A percentile compares a stretch with the other conserved stretches of the same genome.
phyloP scores from a whole-genome alignment of 2,797 vertebrate genomes.

The Acanthurus leucopareius region DNA sequence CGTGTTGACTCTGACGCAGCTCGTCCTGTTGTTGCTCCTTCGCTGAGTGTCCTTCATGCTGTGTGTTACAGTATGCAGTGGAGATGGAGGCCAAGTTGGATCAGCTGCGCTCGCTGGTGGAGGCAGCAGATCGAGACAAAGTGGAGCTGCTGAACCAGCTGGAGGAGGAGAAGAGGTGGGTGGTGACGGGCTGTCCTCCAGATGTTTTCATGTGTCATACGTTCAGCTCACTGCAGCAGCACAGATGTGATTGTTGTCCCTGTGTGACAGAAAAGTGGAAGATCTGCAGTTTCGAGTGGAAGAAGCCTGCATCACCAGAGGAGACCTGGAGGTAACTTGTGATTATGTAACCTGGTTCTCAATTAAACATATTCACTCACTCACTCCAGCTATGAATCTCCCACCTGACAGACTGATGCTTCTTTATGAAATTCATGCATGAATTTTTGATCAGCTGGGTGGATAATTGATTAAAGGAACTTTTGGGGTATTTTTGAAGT shows the following conservation, averaged over 20 bases:
- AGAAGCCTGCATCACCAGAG: constrained; percentile 98
- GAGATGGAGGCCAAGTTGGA: constrained; percentile 98
- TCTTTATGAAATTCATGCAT: neutral
- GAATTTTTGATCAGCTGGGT: constrained; percentile 28
- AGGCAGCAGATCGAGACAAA: constrained; percentile 96
- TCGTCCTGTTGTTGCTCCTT: neutral
- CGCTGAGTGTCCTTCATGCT: neutral
- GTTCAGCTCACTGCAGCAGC: no score
- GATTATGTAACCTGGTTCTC: constrained; percentile 26
- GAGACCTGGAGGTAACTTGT: constrained; percentile 95
- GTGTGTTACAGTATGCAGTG: constrained; percentile 85
- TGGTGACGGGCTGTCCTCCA: neutral
- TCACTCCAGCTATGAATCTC: neutral
- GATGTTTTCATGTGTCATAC: no score
- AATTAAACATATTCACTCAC: constrained; percentile 12
- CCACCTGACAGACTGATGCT: constrained; percentile 1
- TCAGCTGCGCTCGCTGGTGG: constrained; percentile 94
- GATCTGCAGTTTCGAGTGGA: constrained; percentile 98
- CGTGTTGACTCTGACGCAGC: no score
- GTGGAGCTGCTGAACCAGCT: constrained; percentile 97
- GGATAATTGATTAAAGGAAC: neutral
- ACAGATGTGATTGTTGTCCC: neutral
- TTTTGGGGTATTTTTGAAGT: no score
- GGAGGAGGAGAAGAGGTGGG: constrained; percentile 97
- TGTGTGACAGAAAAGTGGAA: constrained; percentile 92